Conservation (phyloP, 2,113 vertebrate species). For the Dryoscopus gambensis region DNA sequence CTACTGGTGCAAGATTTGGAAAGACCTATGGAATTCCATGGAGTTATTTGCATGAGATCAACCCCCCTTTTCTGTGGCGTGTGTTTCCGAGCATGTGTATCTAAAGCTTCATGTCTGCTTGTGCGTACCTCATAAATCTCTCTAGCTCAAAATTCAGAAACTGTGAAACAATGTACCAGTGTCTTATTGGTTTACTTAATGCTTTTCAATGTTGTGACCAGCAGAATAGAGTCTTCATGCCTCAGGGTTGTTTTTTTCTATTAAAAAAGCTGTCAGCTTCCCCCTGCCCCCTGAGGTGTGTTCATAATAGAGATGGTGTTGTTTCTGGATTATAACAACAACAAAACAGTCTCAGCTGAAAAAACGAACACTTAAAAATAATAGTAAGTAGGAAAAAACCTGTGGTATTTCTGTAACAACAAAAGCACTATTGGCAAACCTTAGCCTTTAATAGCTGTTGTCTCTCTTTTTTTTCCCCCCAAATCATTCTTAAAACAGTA, state of each 20-base stretch:
- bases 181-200: background rate
- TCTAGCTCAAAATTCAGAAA: background rate
- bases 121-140: background rate
- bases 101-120: background rate
- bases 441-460: background rate
- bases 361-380: background rate
- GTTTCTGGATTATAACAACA: background rate
- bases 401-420: background rate
- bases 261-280: background rate
- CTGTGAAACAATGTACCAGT: background rate
- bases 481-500: background rate
- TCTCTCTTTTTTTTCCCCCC: background rate
- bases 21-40: background rate
- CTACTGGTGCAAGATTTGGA: background rate
- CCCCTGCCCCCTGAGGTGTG: background rate
- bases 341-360: background rate
- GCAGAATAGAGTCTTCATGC: background rate
- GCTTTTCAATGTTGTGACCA: background rate
- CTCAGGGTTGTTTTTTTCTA: background rate
- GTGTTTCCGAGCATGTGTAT: background rate
- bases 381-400: background rate
- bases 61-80: background rate
- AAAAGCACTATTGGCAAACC: background rate
- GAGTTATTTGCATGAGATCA: background rate
- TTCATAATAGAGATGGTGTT: background rate